Conservation (phyloP, 2,113 vertebrate genomes). For the Neotragus moschatus region DNA sequence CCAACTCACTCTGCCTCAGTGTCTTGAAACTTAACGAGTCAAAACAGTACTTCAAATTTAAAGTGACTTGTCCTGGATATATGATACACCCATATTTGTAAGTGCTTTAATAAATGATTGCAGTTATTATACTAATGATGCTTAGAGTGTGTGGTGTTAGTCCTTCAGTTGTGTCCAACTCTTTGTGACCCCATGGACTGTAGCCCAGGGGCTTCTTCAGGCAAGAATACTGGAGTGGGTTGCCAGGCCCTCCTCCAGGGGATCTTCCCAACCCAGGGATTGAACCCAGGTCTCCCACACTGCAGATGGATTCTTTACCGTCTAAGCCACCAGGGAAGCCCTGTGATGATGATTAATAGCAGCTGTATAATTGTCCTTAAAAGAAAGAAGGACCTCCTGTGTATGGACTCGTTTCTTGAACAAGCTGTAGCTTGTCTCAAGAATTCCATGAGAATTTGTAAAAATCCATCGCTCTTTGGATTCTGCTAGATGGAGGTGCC, state of each 20-base stretch:
- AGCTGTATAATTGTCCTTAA: background rate
- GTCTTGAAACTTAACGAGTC: background rate
- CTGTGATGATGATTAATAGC: background rate
- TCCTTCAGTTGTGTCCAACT: background rate
- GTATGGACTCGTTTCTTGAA: background rate
- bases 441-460: background rate
- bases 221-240: background rate
- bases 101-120: background rate
- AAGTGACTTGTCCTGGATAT: background rate
- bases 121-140: background rate
- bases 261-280: background rate
- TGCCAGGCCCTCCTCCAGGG: background rate
- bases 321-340: background rate
- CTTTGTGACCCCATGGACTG: background rate
- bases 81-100: background rate
- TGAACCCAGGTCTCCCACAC: background rate
- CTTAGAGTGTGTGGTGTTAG: background rate
- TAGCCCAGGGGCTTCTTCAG: background rate
- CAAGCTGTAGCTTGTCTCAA: background rate
- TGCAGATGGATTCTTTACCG: background rate
- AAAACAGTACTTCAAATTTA: background rate
- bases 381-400: background rate
- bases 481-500: background rate
- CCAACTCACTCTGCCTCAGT: background rate
- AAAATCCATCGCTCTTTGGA: background rate